Base-by-base conservation (phyloP, 1,140 invertebrate species). In the Cepaea nemoralis region DNA sequence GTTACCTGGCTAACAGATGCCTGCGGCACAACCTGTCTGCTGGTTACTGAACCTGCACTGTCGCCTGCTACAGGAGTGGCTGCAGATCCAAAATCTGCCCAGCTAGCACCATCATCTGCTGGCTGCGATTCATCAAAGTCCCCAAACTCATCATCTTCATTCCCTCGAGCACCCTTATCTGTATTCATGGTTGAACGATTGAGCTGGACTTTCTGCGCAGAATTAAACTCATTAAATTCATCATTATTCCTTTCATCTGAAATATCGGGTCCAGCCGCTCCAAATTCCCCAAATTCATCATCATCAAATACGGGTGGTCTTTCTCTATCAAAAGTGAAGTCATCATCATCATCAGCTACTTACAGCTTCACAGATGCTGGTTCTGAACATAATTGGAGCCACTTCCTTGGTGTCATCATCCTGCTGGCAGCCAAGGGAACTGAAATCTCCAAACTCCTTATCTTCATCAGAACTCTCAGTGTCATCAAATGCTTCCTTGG, bases 91-190 rank as follows among this genome's bases (percentile, higher is more conserved):
- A 80, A 80, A 24, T 75, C 77, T 45, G 82, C 77, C 78, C 82
- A 83, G 0, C 70, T 59, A 63, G 76, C 84, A 39, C 81, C 81
- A 70, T 27, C 70, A 12, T 75, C 74, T 31, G 71, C 63, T 48
- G 31, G 59, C 12, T 79, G 35, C 55, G 66, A 37, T 31, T 73
- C 81, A 42, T 82, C 82, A 63, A 87, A 87, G 63, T 84, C 80
- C 35, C 85, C 85, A 85, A 87, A 86, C 42, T 84, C 84, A 82
- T 87, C 86, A 71, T 85, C 83, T 76, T 83, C 83, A 42, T 81
- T 83, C n/a, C n/a, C 42, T 55, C n/a, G 16, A 40, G 82, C 82
- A 33, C 84, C 79, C 80, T 83, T 73, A 27, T 27, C 14, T 78
- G 33, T 1, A 31, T 31, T 31, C 6, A 5, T 3, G 6, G 16